phyloP scores from a whole-genome alignment of 2,113 vertebrate genomes.

The Indicator maculatus region DNA sequence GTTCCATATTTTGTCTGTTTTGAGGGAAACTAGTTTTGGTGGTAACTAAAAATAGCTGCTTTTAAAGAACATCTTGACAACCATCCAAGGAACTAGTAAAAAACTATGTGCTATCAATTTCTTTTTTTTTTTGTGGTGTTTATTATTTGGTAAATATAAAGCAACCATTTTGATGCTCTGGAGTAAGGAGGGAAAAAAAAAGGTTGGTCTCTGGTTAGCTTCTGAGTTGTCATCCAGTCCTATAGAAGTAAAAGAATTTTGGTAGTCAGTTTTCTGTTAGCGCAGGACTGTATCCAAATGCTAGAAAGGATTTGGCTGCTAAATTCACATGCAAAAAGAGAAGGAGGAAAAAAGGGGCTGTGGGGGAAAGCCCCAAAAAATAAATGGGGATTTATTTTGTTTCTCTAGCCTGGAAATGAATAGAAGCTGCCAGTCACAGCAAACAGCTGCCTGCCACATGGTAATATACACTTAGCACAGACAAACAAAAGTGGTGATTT shows the following conservation, averaged over 20 bases:
- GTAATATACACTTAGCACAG: background rate
- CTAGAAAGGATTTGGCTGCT: background rate
- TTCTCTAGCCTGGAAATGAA: background rate
- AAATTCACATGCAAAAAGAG: background rate
- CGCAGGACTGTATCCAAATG: background rate
- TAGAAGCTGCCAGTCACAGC: background rate
- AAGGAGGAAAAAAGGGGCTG: rapidly evolving
- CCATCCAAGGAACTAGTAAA: background rate
- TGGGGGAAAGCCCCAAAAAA: background rate
- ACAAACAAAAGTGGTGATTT: background rate
- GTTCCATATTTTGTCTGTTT: background rate
- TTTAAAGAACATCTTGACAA: background rate
- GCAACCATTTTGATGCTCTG: background rate
- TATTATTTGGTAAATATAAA: background rate
- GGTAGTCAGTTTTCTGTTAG: background rate
- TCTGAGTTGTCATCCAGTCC: background rate
- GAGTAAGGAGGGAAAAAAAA: background rate
- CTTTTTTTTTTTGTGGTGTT: background rate
- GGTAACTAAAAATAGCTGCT: background rate
- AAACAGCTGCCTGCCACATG: background rate
- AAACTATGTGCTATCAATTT: rapidly evolving
- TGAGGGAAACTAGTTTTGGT: background rate
- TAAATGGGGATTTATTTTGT: background rate
- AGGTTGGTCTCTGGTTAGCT: rapidly evolving
- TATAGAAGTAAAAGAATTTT: background rate